These are phyloP conservation scores for Melopsittacus undulatus DNA, from an alignment of 2,797 vertebrate species.

Conservation along the genomic window DNA sequence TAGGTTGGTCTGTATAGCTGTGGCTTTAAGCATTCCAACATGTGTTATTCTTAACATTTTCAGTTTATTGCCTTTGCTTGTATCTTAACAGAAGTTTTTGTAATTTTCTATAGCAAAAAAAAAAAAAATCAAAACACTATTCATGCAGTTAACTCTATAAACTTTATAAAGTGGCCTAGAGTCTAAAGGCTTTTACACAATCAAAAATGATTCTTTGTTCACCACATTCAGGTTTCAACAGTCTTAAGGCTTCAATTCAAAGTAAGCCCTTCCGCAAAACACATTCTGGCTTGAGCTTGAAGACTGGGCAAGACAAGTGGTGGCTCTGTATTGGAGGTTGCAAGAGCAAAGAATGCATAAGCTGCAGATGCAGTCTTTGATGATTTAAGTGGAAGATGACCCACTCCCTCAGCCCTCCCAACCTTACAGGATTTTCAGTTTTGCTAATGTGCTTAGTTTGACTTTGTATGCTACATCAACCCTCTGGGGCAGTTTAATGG, in stretches of 20 bases:
- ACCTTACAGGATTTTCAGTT: background rate
- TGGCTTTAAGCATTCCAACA: background rate
- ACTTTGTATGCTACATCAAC: background rate
- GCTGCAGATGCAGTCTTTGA: background rate
- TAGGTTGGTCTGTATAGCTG: background rate
- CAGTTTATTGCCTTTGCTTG: background rate
- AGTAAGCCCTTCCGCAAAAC: background rate
- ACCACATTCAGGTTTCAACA: background rate
- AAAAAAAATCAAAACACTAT: background rate
- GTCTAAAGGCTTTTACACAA: background rate
- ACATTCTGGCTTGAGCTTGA: background rate
- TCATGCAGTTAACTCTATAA: background rate
- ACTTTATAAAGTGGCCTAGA: too few species aligned
- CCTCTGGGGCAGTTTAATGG: background rate
- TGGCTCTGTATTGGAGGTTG: background rate
- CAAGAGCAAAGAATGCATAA: background rate
- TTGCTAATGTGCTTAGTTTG: background rate
- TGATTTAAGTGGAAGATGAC: background rate
- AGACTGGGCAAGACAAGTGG: background rate
- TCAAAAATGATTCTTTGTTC: background rate
- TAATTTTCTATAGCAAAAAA: background rate
- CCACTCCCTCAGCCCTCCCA: background rate
- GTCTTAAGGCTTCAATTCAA: background rate
- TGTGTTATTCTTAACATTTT: background rate
- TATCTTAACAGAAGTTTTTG: background rate